Percentiles rank a stretch among this genome's conserved stretches.
phyloP scores from a whole-genome alignment of 2,797 vertebrate genomes.

The Cryptoprocta ferox region DNA sequence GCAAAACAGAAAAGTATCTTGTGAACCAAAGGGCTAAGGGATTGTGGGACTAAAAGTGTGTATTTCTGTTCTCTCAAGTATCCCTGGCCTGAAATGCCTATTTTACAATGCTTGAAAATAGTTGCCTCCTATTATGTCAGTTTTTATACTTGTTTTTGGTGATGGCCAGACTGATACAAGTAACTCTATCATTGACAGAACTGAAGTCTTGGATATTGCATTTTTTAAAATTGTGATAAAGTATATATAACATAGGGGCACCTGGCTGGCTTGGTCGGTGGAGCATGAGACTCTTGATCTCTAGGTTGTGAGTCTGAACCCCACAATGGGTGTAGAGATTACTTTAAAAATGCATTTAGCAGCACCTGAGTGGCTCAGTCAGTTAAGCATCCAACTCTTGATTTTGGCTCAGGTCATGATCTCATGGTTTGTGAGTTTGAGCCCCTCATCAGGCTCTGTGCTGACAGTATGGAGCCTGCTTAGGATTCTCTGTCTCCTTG shows the following conservation, averaged over 20 bases:
- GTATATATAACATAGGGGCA: neutral
- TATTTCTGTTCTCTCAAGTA: neutral
- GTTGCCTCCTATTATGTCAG: neutral
- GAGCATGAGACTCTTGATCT: too few relatives aligned
- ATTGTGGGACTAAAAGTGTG: neutral
- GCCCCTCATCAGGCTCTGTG: too few relatives aligned
- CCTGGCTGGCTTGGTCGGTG: too few relatives aligned
- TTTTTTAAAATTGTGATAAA: neutral
- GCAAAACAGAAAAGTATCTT: neutral
- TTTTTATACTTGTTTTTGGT: neutral
- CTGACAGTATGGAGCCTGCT: too few relatives aligned
- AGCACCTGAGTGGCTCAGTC: too few relatives aligned
- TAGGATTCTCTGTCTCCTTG: too few relatives aligned
- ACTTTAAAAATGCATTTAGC: too few relatives aligned
- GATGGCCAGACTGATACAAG: neutral
- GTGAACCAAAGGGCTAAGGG: neutral
- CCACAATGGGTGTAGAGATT: too few relatives aligned
- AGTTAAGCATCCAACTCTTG: too few relatives aligned
- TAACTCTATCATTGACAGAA: neutral
- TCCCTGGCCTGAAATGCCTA: neutral
- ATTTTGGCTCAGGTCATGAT: too few relatives aligned
- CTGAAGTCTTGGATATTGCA: neutral
- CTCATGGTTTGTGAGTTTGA: too few relatives aligned
- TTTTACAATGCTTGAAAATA: neutral
- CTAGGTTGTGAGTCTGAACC: too few relatives aligned